Evolutionary conservation across 2,888 invertebrate species (phyloP), one percentile per base, ranked within the genome.

Genomic region (Polyploca ridens): DNA sequence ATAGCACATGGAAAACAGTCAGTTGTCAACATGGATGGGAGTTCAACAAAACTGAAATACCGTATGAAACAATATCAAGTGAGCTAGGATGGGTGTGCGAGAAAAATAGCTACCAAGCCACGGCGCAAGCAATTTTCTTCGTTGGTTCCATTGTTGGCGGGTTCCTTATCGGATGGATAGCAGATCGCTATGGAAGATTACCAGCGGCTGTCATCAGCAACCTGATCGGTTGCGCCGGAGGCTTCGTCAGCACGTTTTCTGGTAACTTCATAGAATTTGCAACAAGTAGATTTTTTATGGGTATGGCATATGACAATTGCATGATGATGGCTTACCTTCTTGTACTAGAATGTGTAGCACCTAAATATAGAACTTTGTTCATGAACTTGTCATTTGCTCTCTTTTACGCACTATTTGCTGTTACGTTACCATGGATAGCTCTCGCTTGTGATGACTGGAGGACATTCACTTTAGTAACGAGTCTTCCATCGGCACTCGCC

Each of bases 1-100:
- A n/a, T n/a, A n/a, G n/a, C n/a, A n/a, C n/a, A n/a, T n/a, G 89
- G 89, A 68, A 62, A 33, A 82, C 74, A 38, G 76, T 78, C 38
- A 76, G 85, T 8, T 90, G 89, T 75, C 76, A 80, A 73, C 63
- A 85, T 65, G 90, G 90, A 63, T 90, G 89, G 90, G 89, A 90
- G 66, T 89, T 86, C 46, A 84, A 89, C 65, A 81, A 76, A 73
- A 81, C 82, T 35, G 89, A 89, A 64, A 88, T 90, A 71, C 89
- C 90, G 3, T 90, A 90, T 66, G 79, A 86, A 13, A 90, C 89
- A 0, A 85, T 89, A 70, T 81, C 87, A 8, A 90, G 87, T 64
- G 88, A 89, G 33, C 65, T 84, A 58, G 87, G 79, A 68, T 90
- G 90, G 89, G 89, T 90, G 3, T 90, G 89, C 60, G 84, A 86